These are phyloP conservation scores for Sinohyriopsis cumingii DNA, from an alignment of 2,888 invertebrate genomes.

Conservation along the genomic window DNA sequence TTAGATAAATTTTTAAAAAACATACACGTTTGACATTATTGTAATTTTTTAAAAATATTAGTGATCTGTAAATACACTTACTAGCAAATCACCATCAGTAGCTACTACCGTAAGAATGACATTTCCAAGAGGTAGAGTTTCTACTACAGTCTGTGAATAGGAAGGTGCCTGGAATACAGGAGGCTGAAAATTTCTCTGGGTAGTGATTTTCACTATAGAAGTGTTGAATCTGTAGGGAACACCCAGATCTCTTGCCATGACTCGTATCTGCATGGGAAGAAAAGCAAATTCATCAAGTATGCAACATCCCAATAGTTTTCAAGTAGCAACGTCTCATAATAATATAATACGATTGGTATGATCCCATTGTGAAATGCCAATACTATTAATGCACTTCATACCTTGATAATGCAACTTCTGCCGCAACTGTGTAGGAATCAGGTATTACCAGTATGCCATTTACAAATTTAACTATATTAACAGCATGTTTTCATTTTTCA, in stretches of 20 bases:
- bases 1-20: background rate
- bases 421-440: no score
- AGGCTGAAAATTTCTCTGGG: slow-evolving; percentile 51
- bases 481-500: no score
- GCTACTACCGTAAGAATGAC: slow-evolving; percentile 56
- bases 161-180: slow-evolving; percentile 41
- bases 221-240: slow-evolving; percentile 47
- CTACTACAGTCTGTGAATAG: slow-evolving; percentile 41
- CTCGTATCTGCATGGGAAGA: slow-evolving; percentile 52
- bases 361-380: no score
- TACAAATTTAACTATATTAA: no score
- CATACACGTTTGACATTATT: no score
- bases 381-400: no score
- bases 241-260: slow-evolving; percentile 62
- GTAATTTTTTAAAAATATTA: background rate
- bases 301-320: background rate
- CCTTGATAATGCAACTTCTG: no score
- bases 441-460: no score
- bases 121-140: slow-evolving; percentile 53
- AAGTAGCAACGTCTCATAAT: background rate
- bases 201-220: slow-evolving; percentile 51
- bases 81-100: slow-evolving; percentile 51
- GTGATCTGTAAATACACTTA: slow-evolving; percentile 22
- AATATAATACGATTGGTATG: no score
- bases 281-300: no score